Conservation (phyloP, 2,888 invertebrate genomes). For the Tipula vernalis region DNA sequence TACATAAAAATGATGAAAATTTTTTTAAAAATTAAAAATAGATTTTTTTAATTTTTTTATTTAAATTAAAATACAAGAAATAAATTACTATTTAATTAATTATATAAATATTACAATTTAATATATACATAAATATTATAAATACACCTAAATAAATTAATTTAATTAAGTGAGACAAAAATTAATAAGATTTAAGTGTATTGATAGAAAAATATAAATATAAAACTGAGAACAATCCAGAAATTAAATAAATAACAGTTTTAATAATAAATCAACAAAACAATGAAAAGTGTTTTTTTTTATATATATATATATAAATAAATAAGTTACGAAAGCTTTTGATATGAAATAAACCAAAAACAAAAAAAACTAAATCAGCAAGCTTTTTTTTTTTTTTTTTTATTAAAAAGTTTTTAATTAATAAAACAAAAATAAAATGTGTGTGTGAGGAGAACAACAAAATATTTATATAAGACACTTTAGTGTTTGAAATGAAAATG, state of each 20-base stretch:
- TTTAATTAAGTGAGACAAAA: neutral
- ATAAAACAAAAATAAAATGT: neutral
- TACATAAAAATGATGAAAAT: neutral
- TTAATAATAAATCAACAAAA: neutral
- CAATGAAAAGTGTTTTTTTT: conserved; percentile 4
- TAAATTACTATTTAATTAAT: neutral
- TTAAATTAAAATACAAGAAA: neutral
- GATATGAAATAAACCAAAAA: neutral
- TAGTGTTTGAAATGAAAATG: neutral
- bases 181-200: neutral
- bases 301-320: neutral
- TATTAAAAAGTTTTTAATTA: neutral
- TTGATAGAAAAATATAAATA: neutral
- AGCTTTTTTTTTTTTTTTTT: neutral
- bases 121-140: neutral
- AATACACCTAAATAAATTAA: neutral
- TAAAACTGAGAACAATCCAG: neutral
- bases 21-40: neutral
- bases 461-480: neutral
- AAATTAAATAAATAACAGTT: neutral
- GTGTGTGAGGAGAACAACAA: neutral
- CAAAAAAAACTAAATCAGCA: neutral
- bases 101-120: neutral
- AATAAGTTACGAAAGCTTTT: neutral
- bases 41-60: neutral